Base-by-base conservation (phyloP, 2,797 vertebrate genomes). In the Melanogrammus aeglefinus region DNA sequence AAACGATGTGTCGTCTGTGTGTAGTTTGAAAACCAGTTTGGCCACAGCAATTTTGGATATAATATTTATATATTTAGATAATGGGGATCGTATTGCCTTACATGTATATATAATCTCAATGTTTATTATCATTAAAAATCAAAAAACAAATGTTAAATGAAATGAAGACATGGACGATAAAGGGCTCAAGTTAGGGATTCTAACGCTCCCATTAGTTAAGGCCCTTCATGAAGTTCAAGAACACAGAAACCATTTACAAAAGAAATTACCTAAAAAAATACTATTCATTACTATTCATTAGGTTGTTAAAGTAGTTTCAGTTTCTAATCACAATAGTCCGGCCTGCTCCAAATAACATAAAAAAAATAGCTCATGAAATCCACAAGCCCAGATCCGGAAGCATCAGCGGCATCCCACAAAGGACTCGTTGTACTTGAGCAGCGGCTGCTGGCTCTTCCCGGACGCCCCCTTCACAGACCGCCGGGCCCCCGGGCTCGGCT, bases 361-460 rank as follows among this genome's bases (percentile, higher is more conserved):
- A 44, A 35, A n/a, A 35, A 16, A 14, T 10, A 16, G 18, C 66
- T 27, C 35, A 36, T 71, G 29, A 29, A 70, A 70, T n/a, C 21
- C 2, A 24, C 72, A 73, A 73, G 39, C 9, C 6, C 33, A 51
- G 39, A 29, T 27, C 8, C 31, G 18, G 47, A 24, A 13, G 57
- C 24, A 72, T 91, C 78, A 95, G 73, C n/a, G 81, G 80, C 94
- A 96, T 39, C 92, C 93, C 74, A 96, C 90, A 83, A 96, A 96
- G 4, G 93, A 91, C 89, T 97, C 95, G 2, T 92, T 93, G 78
- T 94, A 96, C 81, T 95, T 95, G 29, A 92, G 91, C 47, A 92
- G 82, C 0, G 86, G 73, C 76, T 82, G 79, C 79, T 86, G 74
- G 78, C 82, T 88, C 84, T 87, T 94, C 33, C 81, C 3, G 1